A percentile compares a stretch with the other conserved stretches of the same genome.
phyloP scores from a whole-genome alignment of 2,888 invertebrate species.

The Galerucella calmariensis region DNA sequence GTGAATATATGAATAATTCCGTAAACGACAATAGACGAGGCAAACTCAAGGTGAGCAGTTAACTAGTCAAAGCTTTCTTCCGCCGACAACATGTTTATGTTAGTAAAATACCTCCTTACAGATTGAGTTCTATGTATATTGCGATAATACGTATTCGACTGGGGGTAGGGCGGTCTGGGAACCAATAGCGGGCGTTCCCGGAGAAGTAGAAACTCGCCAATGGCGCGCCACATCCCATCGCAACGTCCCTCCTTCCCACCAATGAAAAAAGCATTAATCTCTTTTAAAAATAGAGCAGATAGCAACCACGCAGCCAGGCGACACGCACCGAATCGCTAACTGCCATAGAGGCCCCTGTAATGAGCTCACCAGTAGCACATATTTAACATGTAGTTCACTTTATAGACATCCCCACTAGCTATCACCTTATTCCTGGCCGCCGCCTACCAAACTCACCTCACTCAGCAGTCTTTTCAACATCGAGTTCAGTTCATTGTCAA shows the following conservation, averaged over 20 bases:
- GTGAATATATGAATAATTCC: slow-evolving; percentile 26
- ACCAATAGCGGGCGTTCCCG: slow-evolving; percentile 62
- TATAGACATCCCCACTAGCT: slow-evolving; percentile 62
- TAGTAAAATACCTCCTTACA: slow-evolving; percentile 65
- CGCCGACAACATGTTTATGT: slow-evolving; percentile 65
- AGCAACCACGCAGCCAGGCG: slow-evolving; percentile 62
- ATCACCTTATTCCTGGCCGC: slow-evolving; percentile 56
- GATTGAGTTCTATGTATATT: slow-evolving; percentile 65
- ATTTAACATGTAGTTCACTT: slow-evolving; percentile 66
- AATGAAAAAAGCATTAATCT: slow-evolving; percentile 68
- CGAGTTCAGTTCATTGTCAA: slow-evolving; percentile 56
- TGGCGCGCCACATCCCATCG: slow-evolving; percentile 55
- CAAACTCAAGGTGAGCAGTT: slow-evolving; percentile 32
- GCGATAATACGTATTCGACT: slow-evolving; percentile 61
- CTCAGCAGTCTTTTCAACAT: slow-evolving; percentile 50
- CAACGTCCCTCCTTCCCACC: slow-evolving; percentile 64
- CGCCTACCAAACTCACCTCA: slow-evolving; percentile 61
- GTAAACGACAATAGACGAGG: slow-evolving; percentile 19
- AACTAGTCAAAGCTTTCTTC: slow-evolving; percentile 59
- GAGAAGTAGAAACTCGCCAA: slow-evolving; percentile 59
- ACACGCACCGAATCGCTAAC: slow-evolving; percentile 63
- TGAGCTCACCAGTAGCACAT: slow-evolving; percentile 66
- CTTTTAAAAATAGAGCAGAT: slow-evolving; percentile 66
- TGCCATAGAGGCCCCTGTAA: slow-evolving; percentile 63
- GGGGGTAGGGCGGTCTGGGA: slow-evolving; percentile 59